Percentiles rank a stretch among this genome's conserved stretches.
Conservation (phyloP, 1,140 invertebrate species). For the Drosophila pseudoobscura region DNA sequence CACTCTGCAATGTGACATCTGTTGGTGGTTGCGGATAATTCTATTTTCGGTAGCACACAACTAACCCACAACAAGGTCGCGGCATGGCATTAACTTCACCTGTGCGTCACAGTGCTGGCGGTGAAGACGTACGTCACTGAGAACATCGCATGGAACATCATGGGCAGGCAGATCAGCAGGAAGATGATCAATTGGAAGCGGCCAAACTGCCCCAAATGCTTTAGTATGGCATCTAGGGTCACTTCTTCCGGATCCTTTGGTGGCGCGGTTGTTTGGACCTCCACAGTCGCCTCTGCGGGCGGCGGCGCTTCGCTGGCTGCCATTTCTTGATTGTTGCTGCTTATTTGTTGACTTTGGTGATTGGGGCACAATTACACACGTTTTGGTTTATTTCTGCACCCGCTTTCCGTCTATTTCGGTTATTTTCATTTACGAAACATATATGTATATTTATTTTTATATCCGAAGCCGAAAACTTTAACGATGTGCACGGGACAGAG, state of each 20-base stretch:
- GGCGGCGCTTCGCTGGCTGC: conserved; percentile 39
- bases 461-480: conserved; percentile 18
- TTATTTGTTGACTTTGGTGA: not conserved
- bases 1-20: conserved; percentile 88
- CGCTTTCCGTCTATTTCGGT: not conserved
- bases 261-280: conserved; percentile 1
- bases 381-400: conserved; percentile 46
- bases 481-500: conserved; percentile 34
- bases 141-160: conserved; percentile 85
- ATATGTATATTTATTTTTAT: conserved; percentile 52
- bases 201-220: conserved; percentile 85
- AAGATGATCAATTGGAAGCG: conserved; percentile 85
- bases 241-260: conserved; percentile 66
- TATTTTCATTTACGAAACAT: conserved; percentile 42
- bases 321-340: conserved; percentile 43
- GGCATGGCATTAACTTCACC: conserved; percentile 77
- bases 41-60: conserved; percentile 7
- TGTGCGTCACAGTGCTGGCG: conserved; percentile 85
- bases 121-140: conserved; percentile 86
- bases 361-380: conserved; percentile 20
- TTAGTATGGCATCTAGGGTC: conserved; percentile 79
- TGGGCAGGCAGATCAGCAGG: conserved; percentile 84
- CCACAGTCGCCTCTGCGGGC: conserved; percentile 32
- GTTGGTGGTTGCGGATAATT: conserved; percentile 13
- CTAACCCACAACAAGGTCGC: conserved; percentile 1